A percentile compares a stretch with the other conserved stretches of the same genome.
phyloP scores from a whole-genome alignment of 2,797 vertebrate species.

The Tauraco hartlaubi region DNA sequence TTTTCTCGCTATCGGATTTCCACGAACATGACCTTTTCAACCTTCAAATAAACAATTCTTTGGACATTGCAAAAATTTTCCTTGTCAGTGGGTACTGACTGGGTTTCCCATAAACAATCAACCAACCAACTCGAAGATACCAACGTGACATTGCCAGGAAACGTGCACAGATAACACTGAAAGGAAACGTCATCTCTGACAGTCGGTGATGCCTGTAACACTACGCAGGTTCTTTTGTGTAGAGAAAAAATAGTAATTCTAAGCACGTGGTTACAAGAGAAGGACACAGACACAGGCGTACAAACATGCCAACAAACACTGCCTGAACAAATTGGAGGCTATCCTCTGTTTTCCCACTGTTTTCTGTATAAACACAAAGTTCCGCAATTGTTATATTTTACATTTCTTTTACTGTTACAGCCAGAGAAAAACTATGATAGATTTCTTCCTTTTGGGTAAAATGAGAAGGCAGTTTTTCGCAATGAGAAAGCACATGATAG shows the following conservation, averaged over 20 bases:
- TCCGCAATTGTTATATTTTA: background rate
- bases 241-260: background rate
- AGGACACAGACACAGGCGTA: background rate
- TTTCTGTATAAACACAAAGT: background rate
- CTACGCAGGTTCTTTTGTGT: background rate
- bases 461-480: background rate
- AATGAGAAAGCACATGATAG: background rate
- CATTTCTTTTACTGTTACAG: background rate
- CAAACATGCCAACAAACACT: background rate
- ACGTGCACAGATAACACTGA: background rate
- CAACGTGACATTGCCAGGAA: background rate
- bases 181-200: background rate
- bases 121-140: background rate
- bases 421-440: background rate
- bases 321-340: background rate
- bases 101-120: background rate
- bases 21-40: background rate
- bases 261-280: background rate
- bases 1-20: background rate
- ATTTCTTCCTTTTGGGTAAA: background rate
- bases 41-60: background rate
- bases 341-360: background rate
- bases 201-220: background rate
- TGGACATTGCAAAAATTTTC: background rate
- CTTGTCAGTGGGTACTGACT: background rate